These are phyloP conservation scores for Hoplostethus mediterraneus DNA, from an alignment of 2,797 vertebrate genomes.

Conservation along the genomic window DNA sequence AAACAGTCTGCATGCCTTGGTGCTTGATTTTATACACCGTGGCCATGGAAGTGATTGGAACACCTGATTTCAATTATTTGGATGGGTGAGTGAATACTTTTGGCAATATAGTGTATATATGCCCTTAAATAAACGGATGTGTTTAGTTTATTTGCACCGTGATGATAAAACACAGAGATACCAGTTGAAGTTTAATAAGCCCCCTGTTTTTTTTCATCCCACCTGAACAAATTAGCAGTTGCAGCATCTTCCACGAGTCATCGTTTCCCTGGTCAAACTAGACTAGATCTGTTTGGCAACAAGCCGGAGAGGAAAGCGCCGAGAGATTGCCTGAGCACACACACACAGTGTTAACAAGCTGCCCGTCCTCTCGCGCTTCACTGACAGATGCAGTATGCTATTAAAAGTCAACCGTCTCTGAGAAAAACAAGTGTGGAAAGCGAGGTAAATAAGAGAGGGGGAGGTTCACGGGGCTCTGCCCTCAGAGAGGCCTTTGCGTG, in stretches of 20 bases:
- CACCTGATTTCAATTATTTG: too few relatives aligned
- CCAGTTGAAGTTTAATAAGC: too few relatives aligned
- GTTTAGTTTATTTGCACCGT: neutral
- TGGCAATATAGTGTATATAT: too few relatives aligned
- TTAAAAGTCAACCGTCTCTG: constrained; percentile 18
- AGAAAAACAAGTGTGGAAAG: constrained; percentile 15
- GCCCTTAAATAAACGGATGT: neutral
- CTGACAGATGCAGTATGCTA: constrained; percentile 14
- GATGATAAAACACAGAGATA: neutral
- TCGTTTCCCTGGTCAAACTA: neutral
- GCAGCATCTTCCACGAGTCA: neutral
- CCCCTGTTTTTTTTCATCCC: too few relatives aligned
- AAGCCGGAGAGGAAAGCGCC: neutral
- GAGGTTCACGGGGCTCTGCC: constrained; percentile 20
- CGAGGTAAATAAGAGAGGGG: constrained; percentile 29
- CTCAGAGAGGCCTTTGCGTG: constrained; percentile 19
- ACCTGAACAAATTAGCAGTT: neutral
- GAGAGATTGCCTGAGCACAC: constrained; percentile 10
- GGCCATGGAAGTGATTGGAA: too few relatives aligned
- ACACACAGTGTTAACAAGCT: constrained; percentile 48
- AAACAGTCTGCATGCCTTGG: too few relatives aligned
- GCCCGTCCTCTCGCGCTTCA: constrained; percentile 1
- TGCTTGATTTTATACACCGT: too few relatives aligned
- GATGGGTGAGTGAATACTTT: too few relatives aligned
- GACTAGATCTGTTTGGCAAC: neutral